Percentiles rank a stretch among this genome's conserved stretches.
Evolutionary conservation across 2,113 vertebrate species (phyloP).

Genomic region (Lycocorax pyrrhopterus): DNA sequence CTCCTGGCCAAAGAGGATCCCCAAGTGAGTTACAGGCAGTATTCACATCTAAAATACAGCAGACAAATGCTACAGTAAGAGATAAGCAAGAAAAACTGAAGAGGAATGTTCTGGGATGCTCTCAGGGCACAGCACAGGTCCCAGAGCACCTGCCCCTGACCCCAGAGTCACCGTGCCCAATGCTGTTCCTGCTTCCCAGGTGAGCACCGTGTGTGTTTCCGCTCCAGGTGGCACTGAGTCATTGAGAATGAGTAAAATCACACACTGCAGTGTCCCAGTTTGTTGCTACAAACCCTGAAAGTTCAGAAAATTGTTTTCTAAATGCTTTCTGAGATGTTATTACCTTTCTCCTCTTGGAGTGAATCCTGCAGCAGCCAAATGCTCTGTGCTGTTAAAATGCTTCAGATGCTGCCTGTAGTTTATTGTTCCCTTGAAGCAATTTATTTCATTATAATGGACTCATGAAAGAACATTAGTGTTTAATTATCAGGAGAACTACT

Average conservation of each 20-base stretch:
- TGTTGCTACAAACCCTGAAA: constrained; percentile 24
- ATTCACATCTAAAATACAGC: background rate
- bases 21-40: background rate
- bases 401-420: constrained; percentile 50
- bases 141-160: background rate
- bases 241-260: background rate
- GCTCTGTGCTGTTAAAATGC: constrained; percentile 25
- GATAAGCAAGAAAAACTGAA: background rate
- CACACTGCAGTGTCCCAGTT: background rate
- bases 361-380: constrained; percentile 31
- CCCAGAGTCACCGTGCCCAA: background rate
- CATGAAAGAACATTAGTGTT: constrained; percentile 54
- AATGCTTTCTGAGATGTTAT: constrained; percentile 41
- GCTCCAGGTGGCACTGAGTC: background rate
- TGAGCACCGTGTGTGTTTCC: background rate
- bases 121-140: background rate
- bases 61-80: background rate
- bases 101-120: background rate
- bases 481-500: constrained; percentile 60
- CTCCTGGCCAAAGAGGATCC: background rate
- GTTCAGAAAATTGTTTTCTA: constrained; percentile 31
- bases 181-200: background rate
- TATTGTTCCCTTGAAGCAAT: constrained; percentile 61
- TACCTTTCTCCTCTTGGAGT: constrained; percentile 32
- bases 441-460: constrained; percentile 63